Conservation (phyloP, 2,113 vertebrate genomes). For the Hippocampus guttulatus region DNA sequence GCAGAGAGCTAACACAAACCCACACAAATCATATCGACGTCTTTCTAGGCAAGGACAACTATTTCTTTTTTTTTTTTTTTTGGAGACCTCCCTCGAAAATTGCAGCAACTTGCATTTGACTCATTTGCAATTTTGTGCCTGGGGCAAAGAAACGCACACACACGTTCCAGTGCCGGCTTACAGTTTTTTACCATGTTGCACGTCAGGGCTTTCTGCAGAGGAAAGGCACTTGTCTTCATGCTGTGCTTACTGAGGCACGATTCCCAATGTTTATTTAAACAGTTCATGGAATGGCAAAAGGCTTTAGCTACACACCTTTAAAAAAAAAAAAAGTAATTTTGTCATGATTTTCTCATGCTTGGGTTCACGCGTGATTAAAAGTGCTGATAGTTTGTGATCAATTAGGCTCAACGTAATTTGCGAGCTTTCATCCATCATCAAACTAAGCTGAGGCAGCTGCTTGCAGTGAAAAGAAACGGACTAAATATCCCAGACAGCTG, state of each 20-base stretch:
- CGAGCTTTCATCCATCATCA: slow-evolving; percentile 14
- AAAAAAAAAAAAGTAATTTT: neutral
- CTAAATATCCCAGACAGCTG: slow-evolving; percentile 25
- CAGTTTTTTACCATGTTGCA: neutral
- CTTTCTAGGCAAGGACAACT: neutral
- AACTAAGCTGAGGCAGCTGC: slow-evolving; percentile 18
- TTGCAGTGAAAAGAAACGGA: slow-evolving; percentile 21
- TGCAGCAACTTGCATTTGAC: neutral
- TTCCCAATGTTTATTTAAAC: neutral
- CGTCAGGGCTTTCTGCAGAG: neutral
- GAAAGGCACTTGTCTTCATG: neutral
- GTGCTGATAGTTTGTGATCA: slow-evolving; percentile 15
- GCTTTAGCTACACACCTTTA: neutral
- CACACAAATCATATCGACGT: neutral
- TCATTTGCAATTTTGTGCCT: neutral
- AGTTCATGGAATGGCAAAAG: neutral
- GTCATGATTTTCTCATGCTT: neutral
- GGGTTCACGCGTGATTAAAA: neutral
- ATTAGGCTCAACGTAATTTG: slow-evolving; percentile 23
- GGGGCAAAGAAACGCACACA: slow-evolving; percentile 3
- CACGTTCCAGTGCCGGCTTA: neutral
- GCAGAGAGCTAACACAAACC: too few relatives aligned
- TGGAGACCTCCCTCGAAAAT: neutral
- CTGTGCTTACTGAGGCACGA: neutral
- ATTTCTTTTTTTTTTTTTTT: too few relatives aligned